Evolutionary conservation across 2,797 vertebrate species (phyloP), one percentile per base, ranked within the genome.

Genomic region (Yasuhikotakia modesta): DNA sequence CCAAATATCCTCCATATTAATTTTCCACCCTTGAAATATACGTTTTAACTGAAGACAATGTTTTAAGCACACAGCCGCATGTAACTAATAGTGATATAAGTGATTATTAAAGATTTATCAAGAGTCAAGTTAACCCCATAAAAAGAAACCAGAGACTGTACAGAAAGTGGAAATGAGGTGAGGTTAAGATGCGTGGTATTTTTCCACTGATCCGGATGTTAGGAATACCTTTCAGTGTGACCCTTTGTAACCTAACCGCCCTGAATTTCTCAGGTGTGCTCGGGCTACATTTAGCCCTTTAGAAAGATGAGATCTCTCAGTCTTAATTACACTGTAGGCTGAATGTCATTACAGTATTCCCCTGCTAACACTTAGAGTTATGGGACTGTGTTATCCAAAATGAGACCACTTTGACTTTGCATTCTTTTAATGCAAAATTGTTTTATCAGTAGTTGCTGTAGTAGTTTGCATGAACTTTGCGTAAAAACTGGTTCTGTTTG

Each of bases 231-330:
- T 7, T 64, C 46, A 53, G 32, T 43, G 32, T 71, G 46, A 78
- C 22, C 76, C 48, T 71, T 10, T 78, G 76, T 65, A 78, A 78
- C 68, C 32, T 32, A 70, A 71, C 68, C 76, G 71, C 17, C 16
- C 48, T 55, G 45, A 46, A 71, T 71, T 78, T 78, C 76, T 71
- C 75, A 70, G 66, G 75, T 70, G 66, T 50, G 30, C 75, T 77
- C 66, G 39, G 76, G 76, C 67, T 70, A 63, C 68, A 55, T 65
- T 78, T 65, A 78, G 46, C 17, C 3, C 12, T 70, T 78, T 11
- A 1, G 48, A 71, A 78, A 78, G 64, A 55, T 64, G 48, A 78
- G 32, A 53, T 11, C 57, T 63, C 46, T 63, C 19, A 0, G 7
- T 70, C 19, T 67, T 69, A 17, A 21, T 77, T 77, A 50, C 45